Percentiles rank a stretch among this genome's conserved stretches.
phyloP scores from a whole-genome alignment of 1,140 invertebrate genomes.

The Popillia japonica region DNA sequence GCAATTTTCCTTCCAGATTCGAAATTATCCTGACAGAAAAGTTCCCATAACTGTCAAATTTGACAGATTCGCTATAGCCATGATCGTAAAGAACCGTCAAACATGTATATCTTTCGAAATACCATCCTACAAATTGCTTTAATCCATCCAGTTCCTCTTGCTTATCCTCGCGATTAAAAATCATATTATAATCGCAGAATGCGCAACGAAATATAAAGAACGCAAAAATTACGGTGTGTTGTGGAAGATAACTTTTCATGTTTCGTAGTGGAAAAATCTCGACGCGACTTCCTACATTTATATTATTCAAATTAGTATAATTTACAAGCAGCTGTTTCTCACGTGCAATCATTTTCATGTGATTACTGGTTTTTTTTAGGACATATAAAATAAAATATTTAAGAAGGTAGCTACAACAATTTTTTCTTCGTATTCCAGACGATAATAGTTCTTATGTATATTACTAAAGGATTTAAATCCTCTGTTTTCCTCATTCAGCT shows the following conservation, averaged over 20 bases:
- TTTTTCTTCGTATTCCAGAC: not conserved
- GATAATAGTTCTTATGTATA: not conserved
- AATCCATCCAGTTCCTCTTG: not conserved
- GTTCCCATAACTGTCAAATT: not conserved
- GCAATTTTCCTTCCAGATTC: not conserved
- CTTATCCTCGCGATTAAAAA: not conserved
- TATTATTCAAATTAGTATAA: not conserved
- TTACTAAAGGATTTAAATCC: too few relatives aligned
- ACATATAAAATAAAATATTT: not conserved
- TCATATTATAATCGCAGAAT: not conserved
- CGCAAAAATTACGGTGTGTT: not conserved
- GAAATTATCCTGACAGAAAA: not conserved
- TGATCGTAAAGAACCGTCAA: not conserved
- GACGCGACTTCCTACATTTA: not conserved
- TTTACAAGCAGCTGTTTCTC: not conserved
- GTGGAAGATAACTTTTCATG: not conserved
- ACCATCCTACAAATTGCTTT: not conserved
- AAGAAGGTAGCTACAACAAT: too few relatives aligned
- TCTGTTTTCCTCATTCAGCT: too few relatives aligned
- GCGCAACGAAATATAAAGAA: not conserved
- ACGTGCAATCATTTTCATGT: constrained; percentile 11
- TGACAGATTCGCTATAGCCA: not conserved
- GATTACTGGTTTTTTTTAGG: not conserved
- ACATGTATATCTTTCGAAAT: not conserved
- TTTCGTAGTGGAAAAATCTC: not conserved